Base-by-base conservation (phyloP, 2,888 invertebrate species). In the Cinara cedri region DNA sequence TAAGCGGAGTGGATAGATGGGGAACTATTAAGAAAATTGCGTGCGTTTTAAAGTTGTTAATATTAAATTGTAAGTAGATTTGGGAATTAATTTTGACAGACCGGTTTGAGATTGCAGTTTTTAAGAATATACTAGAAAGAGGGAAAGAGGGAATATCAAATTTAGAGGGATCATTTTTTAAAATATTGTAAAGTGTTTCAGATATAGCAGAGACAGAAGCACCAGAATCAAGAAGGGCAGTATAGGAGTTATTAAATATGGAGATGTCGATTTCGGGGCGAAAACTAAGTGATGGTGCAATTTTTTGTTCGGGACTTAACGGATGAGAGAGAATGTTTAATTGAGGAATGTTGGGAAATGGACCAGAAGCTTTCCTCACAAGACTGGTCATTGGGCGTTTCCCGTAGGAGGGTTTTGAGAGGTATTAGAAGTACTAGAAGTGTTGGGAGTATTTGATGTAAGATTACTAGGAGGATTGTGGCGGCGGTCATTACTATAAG, bases 11-110 rank as follows among this genome's bases (percentile, higher is more conserved):
- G 13, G 49, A 14, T n/a, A 71, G 13, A 3, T 34, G 3, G 10
- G 49, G 71, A 26, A 71, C 26, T 8, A 71, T n/a, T 51, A 71
- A 54, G n/a, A 51, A 14, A 11, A 54, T 9, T 16, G 16, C 54
- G 8, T 8, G 16, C 3, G 54, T 16, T 21, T n/a, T 3, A 16
- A n/a, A 24, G 26, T 54, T 8, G 0, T 24, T 11, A 71, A 49
- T 13, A 21, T 26, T 13, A 54, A n/a, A 51, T 54, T n/a, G n/a
- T n/a, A n/a, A n/a, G n/a, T n/a, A n/a, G n/a, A n/a, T n/a, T n/a
- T n/a, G n/a, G n/a, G n/a, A 34, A n/a, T 26, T 1, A 9, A 71
- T 51, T 19, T 26, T 71, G 21, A 16, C 11, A 13, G 6, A 34
- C 13, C 34, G 26, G 14, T 34, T 14, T 13, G 11, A 6, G 1